A percentile compares a stretch with the other conserved stretches of the same genome.
phyloP scores from a whole-genome alignment of 2,888 invertebrate genomes.

The Hirtodrosophila histrioides region DNA sequence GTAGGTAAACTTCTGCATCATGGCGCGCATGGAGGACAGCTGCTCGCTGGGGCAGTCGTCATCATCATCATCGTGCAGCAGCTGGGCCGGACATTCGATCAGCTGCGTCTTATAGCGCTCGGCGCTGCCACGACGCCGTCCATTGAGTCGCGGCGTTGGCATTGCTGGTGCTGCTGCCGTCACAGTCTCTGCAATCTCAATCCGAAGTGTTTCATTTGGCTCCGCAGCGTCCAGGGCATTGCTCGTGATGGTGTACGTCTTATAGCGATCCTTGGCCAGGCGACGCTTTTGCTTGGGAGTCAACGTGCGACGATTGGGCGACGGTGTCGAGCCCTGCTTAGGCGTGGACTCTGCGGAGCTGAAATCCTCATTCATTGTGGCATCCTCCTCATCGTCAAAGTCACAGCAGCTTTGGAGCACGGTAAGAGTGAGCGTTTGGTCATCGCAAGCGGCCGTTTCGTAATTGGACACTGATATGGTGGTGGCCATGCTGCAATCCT shows the following conservation, averaged over 20 bases:
- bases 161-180: constrained; percentile 10
- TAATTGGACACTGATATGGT: constrained; percentile 84
- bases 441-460: constrained; percentile 86
- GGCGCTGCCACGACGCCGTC: constrained; percentile 82
- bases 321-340: constrained; percentile 85
- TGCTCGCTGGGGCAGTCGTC: constrained; percentile 67
- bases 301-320: constrained; percentile 82
- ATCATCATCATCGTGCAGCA: constrained; percentile 56
- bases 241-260: constrained; percentile 91
- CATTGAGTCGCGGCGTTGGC: constrained; percentile 52
- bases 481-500: constrained; percentile 81
- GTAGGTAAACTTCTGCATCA: constrained; percentile 82
- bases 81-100: constrained; percentile 80
- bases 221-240: constrained; percentile 42
- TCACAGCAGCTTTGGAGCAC: constrained; percentile 86
- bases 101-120: constrained; percentile 91
- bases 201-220: constrained; percentile 80
- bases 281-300: constrained; percentile 92
- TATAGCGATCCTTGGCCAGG: constrained; percentile 91
- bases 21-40: constrained; percentile 78
- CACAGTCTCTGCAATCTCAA: constrained; percentile 85
- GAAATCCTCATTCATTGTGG: constrained; percentile 86
- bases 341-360: constrained; percentile 92
- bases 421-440: constrained; percentile 85
- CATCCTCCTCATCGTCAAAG: constrained; percentile 82